Conservation (phyloP, 2,797 vertebrate species). For the Silurus lanzhouensis region DNA sequence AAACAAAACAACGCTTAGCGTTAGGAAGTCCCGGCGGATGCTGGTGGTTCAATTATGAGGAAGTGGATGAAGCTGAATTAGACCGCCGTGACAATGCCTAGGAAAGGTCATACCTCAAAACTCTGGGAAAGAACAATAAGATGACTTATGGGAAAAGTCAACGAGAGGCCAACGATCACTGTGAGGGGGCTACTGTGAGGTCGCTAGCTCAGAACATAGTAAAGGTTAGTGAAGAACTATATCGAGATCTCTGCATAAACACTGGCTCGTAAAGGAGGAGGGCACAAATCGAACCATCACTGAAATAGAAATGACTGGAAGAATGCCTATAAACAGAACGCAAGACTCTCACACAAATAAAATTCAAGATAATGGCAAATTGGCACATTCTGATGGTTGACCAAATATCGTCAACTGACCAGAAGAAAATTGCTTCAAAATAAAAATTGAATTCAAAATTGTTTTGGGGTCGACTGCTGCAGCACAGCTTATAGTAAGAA, state of each 20-base stretch:
- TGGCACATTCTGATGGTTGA: neutral
- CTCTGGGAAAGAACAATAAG: neutral
- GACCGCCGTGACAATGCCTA: neutral
- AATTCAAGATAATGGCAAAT: neutral
- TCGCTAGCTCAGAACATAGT: neutral
- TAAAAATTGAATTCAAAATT: neutral
- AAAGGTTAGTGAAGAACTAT: neutral
- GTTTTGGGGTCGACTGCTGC: neutral
- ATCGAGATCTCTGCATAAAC: constrained; percentile 1
- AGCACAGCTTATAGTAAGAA: neutral
- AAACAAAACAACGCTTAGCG: neutral
- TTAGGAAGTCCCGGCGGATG: neutral
- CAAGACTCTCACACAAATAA: neutral
- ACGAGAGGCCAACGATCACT: neutral
- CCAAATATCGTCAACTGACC: neutral
- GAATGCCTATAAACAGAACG: neutral
- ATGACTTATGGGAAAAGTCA: constrained; percentile 1
- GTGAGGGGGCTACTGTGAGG: neutral
- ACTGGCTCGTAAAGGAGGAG: neutral
- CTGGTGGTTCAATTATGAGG: neutral
- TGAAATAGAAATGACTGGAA: neutral
- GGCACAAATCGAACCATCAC: neutral
- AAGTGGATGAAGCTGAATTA: constrained; percentile 7
- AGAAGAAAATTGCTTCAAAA: neutral
- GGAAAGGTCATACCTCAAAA: constrained; percentile 14